Conservation (phyloP, 2,113 vertebrate genomes). For the Coptodon bakossiorum region DNA sequence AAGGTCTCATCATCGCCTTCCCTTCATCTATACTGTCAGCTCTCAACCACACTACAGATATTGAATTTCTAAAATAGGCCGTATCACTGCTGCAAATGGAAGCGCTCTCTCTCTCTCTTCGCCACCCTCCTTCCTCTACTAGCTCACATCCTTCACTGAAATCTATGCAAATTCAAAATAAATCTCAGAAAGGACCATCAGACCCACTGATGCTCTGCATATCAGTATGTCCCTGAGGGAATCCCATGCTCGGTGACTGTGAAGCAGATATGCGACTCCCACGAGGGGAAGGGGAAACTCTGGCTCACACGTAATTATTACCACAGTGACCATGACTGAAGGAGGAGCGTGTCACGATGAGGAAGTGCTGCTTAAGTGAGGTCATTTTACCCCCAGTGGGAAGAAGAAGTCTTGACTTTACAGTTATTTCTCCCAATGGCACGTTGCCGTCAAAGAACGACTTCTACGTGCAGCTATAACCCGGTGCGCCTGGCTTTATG, state of each 20-base stretch:
- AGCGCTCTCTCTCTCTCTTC: background rate
- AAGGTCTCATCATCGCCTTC: background rate
- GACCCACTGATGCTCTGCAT: background rate
- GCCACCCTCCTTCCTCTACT: background rate
- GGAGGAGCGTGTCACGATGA: background rate
- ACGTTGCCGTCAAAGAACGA: background rate
- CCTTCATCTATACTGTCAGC: background rate
- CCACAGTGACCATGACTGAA: background rate
- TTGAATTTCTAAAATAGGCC: constrained; percentile 19
- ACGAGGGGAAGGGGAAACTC: background rate
- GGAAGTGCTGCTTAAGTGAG: background rate
- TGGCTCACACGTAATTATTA: constrained; percentile 5
- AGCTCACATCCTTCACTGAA: background rate
- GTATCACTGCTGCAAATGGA: constrained; percentile 7
- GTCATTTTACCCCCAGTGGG: background rate
- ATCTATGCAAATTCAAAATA: constrained; percentile 46
- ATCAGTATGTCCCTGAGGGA: background rate
- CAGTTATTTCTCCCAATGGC: background rate
- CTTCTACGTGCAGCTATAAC: background rate
- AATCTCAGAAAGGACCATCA: constrained; percentile 29
- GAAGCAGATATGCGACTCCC: constrained; percentile 21
- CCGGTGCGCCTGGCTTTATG: fast-evolving
- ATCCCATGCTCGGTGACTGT: constrained; percentile 4
- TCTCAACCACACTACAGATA: background rate
- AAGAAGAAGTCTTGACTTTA: background rate